phyloP scores from a whole-genome alignment of 2,888 invertebrate genomes.

The Caenorhabditis auriculariae region DNA sequence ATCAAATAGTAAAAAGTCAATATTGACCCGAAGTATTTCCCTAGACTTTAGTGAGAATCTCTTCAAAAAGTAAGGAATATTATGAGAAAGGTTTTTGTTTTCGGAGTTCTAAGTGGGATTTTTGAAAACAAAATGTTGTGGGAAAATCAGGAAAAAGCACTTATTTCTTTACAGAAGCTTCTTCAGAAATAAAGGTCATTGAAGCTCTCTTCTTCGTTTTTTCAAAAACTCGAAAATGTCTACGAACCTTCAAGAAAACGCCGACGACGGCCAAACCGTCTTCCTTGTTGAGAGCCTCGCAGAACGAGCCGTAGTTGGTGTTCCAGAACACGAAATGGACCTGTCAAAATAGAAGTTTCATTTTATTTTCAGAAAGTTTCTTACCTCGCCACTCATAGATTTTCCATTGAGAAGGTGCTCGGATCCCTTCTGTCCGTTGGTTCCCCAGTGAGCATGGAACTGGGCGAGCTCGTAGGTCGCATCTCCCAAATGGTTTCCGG shows the following conservation, averaged over 20 bases:
- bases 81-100: no score
- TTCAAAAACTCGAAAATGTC: no score
- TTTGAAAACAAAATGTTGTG: no score
- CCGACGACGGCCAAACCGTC: conserved; percentile 59
- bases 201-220: neutral
- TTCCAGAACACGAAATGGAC: conserved; percentile 61
- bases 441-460: conserved; percentile 61
- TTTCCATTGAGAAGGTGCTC: conserved; percentile 57
- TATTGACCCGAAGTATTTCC: no score
- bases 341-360: conserved; percentile 16
- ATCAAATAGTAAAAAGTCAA: no score
- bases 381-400: conserved; percentile 45
- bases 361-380: neutral
- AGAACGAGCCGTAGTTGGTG: conserved; percentile 47
- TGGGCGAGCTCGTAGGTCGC: conserved; percentile 49
- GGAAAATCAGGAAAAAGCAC: neutral
- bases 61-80: no score
- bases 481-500: conserved; percentile 30
- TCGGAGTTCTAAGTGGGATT: no score
- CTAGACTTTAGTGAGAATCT: no score
- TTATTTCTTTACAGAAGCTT: neutral
- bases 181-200: neutral
- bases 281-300: conserved; percentile 44
- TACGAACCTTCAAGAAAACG: conserved; percentile 51
- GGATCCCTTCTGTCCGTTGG: conserved; percentile 46